Evolutionary conservation across 2,113 vertebrate genomes (phyloP).

Genomic region (Lampris megalopsis): DNA sequence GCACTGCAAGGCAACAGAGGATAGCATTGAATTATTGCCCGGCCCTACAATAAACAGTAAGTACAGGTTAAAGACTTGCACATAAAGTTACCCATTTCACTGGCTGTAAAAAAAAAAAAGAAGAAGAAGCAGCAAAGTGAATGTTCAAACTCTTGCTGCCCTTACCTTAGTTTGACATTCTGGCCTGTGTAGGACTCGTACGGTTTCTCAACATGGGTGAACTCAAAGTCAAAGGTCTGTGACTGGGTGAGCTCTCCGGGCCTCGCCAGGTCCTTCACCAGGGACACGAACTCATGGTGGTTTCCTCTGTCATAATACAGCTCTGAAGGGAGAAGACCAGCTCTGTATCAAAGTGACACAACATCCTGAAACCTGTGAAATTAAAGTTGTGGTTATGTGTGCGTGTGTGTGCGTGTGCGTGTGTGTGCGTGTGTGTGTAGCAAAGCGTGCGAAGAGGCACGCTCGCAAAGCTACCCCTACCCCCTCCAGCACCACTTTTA

Average conservation of each 20-base stretch:
- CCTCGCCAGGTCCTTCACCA: slow-evolving; percentile 96
- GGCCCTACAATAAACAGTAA: not conserved
- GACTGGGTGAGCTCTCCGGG: slow-evolving; percentile 96
- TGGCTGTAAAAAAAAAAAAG: slow-evolving; percentile 4
- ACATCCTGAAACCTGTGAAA: too few species aligned
- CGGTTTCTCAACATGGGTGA: slow-evolving; percentile 97
- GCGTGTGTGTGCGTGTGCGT: too few species aligned
- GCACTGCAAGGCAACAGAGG: not conserved
- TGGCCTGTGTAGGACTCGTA: slow-evolving; percentile 98
- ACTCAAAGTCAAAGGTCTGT: slow-evolving; percentile 97
- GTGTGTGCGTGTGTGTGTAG: too few species aligned
- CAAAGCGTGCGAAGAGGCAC: too few species aligned
- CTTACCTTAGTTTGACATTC: slow-evolving; percentile 96
- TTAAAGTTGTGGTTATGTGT: too few species aligned
- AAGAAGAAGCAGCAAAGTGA: slow-evolving; percentile 19
- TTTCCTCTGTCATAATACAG: slow-evolving; percentile 98
- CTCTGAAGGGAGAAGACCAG: slow-evolving; percentile 77
- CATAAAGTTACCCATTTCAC: not conserved
- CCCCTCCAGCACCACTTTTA: too few species aligned
- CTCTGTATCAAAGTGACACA: not conserved
- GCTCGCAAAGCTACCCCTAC: too few species aligned
- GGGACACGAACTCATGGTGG: slow-evolving; percentile 97
- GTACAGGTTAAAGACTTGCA: slow-evolving; percentile 35
- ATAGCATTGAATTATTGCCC: too few species aligned
- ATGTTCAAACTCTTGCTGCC: slow-evolving; percentile 31